Evolutionary conservation across 2,113 vertebrate species (phyloP).

Genomic region (Halichoerus grypus): DNA sequence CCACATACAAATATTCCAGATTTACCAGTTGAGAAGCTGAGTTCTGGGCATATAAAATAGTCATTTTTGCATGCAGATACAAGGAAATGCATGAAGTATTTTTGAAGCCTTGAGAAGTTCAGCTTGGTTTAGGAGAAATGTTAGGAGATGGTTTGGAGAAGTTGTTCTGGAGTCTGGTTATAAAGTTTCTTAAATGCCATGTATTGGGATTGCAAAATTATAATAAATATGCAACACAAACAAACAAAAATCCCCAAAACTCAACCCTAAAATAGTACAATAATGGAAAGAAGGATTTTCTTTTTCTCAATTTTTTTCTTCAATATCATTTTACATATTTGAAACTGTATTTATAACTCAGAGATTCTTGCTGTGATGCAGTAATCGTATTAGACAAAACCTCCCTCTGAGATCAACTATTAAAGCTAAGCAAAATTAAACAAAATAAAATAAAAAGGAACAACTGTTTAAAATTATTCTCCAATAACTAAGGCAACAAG

Average conservation of each 20-base stretch:
- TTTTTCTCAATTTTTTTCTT: not conserved
- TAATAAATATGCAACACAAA: not conserved
- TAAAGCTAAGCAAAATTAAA: not conserved
- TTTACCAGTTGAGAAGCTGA: not conserved
- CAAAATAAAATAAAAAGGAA: not conserved
- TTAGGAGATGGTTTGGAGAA: not conserved
- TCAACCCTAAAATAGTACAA: not conserved
- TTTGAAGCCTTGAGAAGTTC: slow-evolving; percentile 9
- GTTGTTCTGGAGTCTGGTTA: not conserved
- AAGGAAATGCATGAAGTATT: not conserved
- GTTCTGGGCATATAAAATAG: not conserved
- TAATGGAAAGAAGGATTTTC: not conserved
- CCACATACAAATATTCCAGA: not conserved
- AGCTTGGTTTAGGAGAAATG: not conserved
- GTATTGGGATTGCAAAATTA: not conserved
- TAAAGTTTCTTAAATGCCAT: not conserved
- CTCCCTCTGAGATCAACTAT: not conserved
- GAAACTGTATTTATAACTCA: not conserved
- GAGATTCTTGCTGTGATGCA: not conserved
- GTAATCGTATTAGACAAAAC: not conserved
- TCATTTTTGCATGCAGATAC: not conserved
- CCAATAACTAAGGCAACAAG: not conserved
- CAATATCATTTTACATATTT: not conserved
- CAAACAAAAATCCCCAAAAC: not conserved
- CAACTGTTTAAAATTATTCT: not conserved